Evolutionary conservation across 2,797 vertebrate species (phyloP), one percentile per base, ranked within the genome.

Genomic region (Sebastes trivittatus): DNA sequence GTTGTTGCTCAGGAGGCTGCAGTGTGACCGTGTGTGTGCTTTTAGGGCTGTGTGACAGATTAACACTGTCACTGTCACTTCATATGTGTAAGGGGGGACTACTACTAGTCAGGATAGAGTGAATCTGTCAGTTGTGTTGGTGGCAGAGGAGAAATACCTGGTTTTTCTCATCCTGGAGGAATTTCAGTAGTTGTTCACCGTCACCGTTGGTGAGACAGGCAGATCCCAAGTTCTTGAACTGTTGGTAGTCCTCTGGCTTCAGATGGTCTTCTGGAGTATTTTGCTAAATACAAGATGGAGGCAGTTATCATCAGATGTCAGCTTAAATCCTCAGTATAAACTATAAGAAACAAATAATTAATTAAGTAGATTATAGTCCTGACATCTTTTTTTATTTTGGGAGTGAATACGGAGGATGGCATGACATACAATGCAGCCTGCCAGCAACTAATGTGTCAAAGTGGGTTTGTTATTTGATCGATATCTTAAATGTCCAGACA

Each of bases 161-260:
- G 92, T 99, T 98, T 85, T 96, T 96, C 75, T 97, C 95, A 84
- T 98, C 96, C 90, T 96, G 92, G 72, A 97, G 92, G 86, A 98
- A 95, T 87, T 95, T 92, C 72, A 98, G 88, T 29, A 99, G 93
- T 69, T 96, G 92, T 77, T 92, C 87, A 55, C 89, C 85, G 67
- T 96, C 89, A 0, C 96, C 96, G 78, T 96, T 94, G 70, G 95
- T 90, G 78, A 99, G 95, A 89, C 97, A 98, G 66, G 95, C 95
- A 72, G 87, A 94, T 74, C 96, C 96, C 60, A 97, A 93, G 76
- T 94, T 91, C 72, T 95, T 93, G 90, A 99, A 97, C 38, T 96
- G 91, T 58, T 96, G 92, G 88, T 95, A 95, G 94, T 99, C 97
- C 87, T 98, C 97, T 84, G 93, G 94, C 88, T 94, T 97, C 90